These are phyloP conservation scores for Eristalinus aeneus DNA, from an alignment of 2,888 invertebrate genomes.

Conservation along the genomic window DNA sequence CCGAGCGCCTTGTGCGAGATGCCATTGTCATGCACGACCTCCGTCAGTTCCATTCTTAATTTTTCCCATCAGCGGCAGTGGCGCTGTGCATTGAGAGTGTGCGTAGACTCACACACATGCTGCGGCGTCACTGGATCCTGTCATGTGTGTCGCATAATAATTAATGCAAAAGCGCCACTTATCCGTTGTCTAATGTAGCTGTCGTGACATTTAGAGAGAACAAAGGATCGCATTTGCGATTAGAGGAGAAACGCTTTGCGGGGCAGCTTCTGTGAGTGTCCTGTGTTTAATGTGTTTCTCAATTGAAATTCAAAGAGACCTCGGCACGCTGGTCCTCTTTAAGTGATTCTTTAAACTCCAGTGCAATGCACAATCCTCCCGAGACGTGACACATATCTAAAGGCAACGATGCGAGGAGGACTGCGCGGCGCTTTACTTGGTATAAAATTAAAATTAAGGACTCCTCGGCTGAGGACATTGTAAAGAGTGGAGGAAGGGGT, in stretches of 20 bases:
- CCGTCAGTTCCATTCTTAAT: conserved; percentile 12
- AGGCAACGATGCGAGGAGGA: background rate
- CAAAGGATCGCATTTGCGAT: background rate
- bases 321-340: background rate
- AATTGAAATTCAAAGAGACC: background rate
- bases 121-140: background rate
- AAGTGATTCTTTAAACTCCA: background rate
- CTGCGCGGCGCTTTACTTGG: background rate
- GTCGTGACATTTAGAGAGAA: conserved; percentile 5
- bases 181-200: conserved; percentile 22
- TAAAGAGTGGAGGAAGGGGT: background rate
- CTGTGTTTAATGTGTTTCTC: background rate
- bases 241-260: background rate
- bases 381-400: background rate
- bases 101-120: background rate
- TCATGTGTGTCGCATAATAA: conserved; percentile 34
- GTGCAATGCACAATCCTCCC: background rate
- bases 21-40: background rate
- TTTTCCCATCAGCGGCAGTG: background rate
- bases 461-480: background rate
- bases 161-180: conserved; percentile 39
- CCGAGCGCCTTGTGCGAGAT: background rate
- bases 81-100: background rate
- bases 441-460: conserved; percentile 23
- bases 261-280: background rate